Percentiles rank a stretch among this genome's conserved stretches.
Evolutionary conservation across 1,140 invertebrate species (phyloP).

Genomic region (Neuroterus valhalla): DNA sequence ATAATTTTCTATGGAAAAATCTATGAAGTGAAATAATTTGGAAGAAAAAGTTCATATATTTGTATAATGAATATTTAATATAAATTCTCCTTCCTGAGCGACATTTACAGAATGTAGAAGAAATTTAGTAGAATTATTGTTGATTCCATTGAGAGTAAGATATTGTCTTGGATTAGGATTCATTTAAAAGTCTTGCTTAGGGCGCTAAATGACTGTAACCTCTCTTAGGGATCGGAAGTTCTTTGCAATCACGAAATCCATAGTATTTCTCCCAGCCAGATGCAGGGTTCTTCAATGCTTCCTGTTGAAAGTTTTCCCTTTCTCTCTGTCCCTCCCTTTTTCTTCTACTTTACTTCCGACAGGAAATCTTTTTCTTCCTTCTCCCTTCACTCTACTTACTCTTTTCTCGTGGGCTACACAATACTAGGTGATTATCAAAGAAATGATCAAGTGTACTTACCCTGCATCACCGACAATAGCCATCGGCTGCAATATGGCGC

Average conservation of each 20-base stretch:
- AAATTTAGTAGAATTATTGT: no score
- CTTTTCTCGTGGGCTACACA: constrained; percentile 48
- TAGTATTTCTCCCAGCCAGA: constrained; percentile 9
- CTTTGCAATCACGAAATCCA: constrained; percentile 26
- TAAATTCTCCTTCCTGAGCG: no score
- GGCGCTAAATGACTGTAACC: constrained; percentile 17
- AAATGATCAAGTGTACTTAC: constrained; percentile 63
- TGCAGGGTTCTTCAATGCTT: constrained; percentile 18
- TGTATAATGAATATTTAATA: no score
- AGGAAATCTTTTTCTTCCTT: constrained; percentile 32
- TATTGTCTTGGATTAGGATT: constrained; percentile 1
- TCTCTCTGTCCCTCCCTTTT: constrained; percentile 29
- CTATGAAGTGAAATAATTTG: no score
- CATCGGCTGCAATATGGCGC: constrained; percentile 61
- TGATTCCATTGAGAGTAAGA: no score
- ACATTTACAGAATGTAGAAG: no score
- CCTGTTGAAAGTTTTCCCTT: constrained; percentile 17
- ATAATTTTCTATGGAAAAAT: no score
- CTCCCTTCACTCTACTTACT: constrained; percentile 35
- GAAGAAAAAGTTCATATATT: no score
- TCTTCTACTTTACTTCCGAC: constrained; percentile 22
- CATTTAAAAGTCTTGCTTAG: background rate
- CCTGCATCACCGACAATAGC: constrained; percentile 64
- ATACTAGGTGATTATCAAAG: constrained; percentile 65
- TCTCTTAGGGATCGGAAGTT: constrained; percentile 14